Base-by-base conservation (phyloP, 2,797 vertebrate genomes). In the Periophthalmus magnuspinnatus region DNA sequence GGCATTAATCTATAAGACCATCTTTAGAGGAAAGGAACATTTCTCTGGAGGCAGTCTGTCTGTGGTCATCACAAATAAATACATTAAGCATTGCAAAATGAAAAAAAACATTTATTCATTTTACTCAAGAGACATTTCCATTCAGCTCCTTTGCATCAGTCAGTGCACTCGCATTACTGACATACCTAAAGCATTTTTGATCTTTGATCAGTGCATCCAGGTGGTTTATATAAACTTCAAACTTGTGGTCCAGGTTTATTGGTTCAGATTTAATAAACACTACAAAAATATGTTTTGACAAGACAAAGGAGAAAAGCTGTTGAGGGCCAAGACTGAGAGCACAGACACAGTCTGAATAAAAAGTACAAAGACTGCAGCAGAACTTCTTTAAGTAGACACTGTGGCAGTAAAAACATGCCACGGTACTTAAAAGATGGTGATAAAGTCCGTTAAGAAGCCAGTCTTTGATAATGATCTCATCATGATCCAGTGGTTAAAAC, bases 331-430 rank as follows among this genome's bases (percentile, higher is more conserved):
- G 68, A 76, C 69, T 69, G 74, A 82, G 65, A 59, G 45, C 56
- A 81, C 77, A 84, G 80, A 90, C 84, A 88, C 77, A 85, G 88
- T 89, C 87, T 83, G 84, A 76, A 82, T 83, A 81, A 74, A 28
- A 78, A 81, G 74, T 36, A 78, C 52, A 75, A 81, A 84, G 84
- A 86, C 80, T 76, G 78, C 78, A 68, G 41, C 71, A 82, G 76
- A 62, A 72, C 62, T 70, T 84, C 70, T 77, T 48, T 57, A 55
- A 65, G 74, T 16, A 75, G 72, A 70, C 48, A 36, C 61, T 56
- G 74, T 67, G 74, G 70, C 70, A 72, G 73, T 75, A 38, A 64
- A 57, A 28, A 10, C 21, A 19, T 69, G 58, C 62, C 75, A 60
- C 41, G 13, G 11, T 45, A 14, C 41, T 82, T 67, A 72, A 74